Conservation (phyloP, 2,888 invertebrate genomes). For the Uloborus plumipes region DNA sequence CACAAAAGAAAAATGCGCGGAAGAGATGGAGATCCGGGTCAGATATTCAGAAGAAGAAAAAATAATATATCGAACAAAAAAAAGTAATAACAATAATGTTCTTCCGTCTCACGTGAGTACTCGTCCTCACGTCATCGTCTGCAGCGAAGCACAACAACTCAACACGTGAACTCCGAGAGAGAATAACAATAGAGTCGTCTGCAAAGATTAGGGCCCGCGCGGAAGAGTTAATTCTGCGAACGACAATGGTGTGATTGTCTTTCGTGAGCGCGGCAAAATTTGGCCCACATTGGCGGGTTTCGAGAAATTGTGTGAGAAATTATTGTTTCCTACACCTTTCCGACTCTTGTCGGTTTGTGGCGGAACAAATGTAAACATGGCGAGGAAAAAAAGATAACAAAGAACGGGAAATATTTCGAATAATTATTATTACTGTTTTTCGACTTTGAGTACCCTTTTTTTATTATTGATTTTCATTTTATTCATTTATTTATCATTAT, state of each 20-base stretch:
- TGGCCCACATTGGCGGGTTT: constrained; percentile 11
- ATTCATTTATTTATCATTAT: too few relatives aligned
- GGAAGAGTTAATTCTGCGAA: constrained; percentile 18
- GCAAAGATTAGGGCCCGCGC: too few relatives aligned
- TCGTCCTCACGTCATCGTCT: constrained; percentile 14
- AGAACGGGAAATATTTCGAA: too few relatives aligned
- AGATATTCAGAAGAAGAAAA: constrained; percentile 29
- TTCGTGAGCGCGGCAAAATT: neutral
- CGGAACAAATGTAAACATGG: too few relatives aligned
- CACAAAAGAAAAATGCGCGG: neutral
- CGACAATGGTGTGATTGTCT: constrained; percentile 40
- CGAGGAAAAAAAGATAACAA: too few relatives aligned
- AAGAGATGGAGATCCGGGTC: constrained; percentile 56
- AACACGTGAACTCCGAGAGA: constrained; percentile 39
- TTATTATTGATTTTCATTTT: too few relatives aligned
- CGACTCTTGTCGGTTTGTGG: too few relatives aligned
- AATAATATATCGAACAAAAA: neutral
- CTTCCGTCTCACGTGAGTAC: constrained; percentile 39
- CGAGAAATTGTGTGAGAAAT: too few relatives aligned
- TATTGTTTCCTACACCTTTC: too few relatives aligned
- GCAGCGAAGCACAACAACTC: constrained; percentile 26
- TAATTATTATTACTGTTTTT: too few relatives aligned
- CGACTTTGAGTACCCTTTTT: too few relatives aligned
- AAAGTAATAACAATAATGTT: constrained; percentile 2
- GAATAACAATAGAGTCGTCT: neutral